Evolutionary conservation across 2,888 invertebrate species (phyloP).

Genomic region (Odontothrips loti): DNA sequence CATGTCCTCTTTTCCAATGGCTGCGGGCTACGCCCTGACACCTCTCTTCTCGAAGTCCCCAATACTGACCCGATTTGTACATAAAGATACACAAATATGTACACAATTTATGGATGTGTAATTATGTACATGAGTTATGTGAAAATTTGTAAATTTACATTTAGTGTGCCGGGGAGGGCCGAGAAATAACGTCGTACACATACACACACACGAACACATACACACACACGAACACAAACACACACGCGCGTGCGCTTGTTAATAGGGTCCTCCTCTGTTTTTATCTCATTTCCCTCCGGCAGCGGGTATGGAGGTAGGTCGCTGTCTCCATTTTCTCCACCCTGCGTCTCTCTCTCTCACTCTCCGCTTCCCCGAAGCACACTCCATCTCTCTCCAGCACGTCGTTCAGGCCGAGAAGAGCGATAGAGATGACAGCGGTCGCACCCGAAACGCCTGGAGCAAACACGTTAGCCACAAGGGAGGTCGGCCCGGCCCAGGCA

Average conservation of each 20-base stretch:
- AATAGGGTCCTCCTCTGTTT: neutral
- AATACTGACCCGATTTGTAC: too few relatives aligned
- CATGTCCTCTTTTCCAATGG: too few relatives aligned
- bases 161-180: neutral
- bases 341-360: neutral
- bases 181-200: too few relatives aligned
- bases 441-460: neutral
- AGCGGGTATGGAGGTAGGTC: neutral
- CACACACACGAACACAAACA: too few relatives aligned
- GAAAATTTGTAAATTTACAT: too few relatives aligned
- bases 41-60: too few relatives aligned
- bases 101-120: too few relatives aligned
- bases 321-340: neutral
- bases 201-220: too few relatives aligned
- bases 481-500: neutral
- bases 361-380: neutral
- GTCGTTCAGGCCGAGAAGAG: neutral
- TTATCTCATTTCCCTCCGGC: neutral
- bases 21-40: too few relatives aligned
- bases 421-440: neutral
- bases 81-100: too few relatives aligned
- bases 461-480: neutral
- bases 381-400: neutral
- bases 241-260: neutral
- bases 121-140: too few relatives aligned